A percentile compares a stretch with the other conserved stretches of the same genome.
These are phyloP conservation scores for Tragelaphus strepsiceros DNA, from an alignment of 2,113 vertebrate species.

Conservation along the genomic window DNA sequence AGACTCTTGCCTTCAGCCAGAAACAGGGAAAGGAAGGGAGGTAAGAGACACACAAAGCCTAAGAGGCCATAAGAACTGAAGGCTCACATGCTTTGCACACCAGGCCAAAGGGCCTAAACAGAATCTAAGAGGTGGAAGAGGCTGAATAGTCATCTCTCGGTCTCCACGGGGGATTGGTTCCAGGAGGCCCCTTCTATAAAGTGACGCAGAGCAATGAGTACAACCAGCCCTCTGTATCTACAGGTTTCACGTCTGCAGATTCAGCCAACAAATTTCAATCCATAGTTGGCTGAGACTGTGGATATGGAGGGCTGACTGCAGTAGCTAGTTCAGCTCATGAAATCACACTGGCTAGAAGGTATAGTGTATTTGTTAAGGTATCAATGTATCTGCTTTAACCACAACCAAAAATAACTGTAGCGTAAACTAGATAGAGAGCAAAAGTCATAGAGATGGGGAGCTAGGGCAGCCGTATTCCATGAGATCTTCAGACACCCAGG, in stretches of 20 bases:
- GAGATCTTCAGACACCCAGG: not conserved
- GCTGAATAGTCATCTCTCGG: not conserved
- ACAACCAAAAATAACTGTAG: not conserved
- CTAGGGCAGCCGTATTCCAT: not conserved
- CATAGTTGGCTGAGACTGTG: not conserved
- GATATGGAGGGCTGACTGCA: not conserved
- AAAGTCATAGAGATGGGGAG: not conserved
- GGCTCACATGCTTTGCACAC: not conserved
- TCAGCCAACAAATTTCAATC: not conserved
- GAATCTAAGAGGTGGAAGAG: not conserved
- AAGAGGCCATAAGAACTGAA: not conserved
- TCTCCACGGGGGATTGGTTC: not conserved
- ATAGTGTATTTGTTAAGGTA: not conserved
- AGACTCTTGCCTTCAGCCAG: not conserved
- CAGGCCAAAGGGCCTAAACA: not conserved
- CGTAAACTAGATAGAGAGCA: not conserved
- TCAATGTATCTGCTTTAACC: not conserved
- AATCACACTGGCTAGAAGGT: not conserved
- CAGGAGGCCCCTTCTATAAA: not conserved
- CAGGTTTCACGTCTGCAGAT: not conserved
- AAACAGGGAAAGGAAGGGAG: not conserved
- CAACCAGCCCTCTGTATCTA: not conserved
- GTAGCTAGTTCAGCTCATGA: not conserved
- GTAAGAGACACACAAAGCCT: not conserved
- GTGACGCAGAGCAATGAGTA: not conserved